A percentile compares a stretch with the other conserved stretches of the same genome.
Conservation (phyloP, 2,113 vertebrate genomes). For the Prunella himalayana region DNA sequence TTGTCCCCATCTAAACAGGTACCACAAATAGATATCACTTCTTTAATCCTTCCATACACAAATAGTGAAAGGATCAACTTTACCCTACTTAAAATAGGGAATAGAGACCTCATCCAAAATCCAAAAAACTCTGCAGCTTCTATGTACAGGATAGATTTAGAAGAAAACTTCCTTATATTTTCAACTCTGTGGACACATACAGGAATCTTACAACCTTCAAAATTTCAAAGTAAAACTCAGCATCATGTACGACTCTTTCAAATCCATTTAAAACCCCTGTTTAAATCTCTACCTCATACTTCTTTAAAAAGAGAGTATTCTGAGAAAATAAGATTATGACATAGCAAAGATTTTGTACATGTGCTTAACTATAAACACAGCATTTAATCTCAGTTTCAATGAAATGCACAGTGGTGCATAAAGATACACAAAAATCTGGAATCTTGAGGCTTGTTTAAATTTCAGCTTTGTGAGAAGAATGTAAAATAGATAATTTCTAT, state of each 20-base stretch:
- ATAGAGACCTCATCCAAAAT: neutral
- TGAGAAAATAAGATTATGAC: neutral
- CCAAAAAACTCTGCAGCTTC: neutral
- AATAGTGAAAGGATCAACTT: neutral
- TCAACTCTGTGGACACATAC: neutral
- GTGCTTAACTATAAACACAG: neutral
- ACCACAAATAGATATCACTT: neutral
- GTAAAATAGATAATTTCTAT: neutral
- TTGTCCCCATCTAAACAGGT: neutral
- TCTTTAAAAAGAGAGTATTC: neutral
- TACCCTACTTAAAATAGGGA: rapidly evolving
- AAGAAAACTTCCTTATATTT: neutral
- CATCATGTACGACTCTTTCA: neutral
- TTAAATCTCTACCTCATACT: neutral
- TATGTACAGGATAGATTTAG: neutral
- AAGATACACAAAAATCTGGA: neutral
- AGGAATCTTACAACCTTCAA: neutral
- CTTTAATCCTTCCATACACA: neutral
- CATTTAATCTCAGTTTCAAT: neutral
- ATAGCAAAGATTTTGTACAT: neutral
- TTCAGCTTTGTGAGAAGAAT: neutral
- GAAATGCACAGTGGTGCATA: neutral
- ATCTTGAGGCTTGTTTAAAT: neutral
- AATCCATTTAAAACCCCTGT: neutral
- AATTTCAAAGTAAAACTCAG: neutral